These are phyloP conservation scores for Empidonax traillii DNA, from an alignment of 2,113 vertebrate species.

Conservation along the genomic window DNA sequence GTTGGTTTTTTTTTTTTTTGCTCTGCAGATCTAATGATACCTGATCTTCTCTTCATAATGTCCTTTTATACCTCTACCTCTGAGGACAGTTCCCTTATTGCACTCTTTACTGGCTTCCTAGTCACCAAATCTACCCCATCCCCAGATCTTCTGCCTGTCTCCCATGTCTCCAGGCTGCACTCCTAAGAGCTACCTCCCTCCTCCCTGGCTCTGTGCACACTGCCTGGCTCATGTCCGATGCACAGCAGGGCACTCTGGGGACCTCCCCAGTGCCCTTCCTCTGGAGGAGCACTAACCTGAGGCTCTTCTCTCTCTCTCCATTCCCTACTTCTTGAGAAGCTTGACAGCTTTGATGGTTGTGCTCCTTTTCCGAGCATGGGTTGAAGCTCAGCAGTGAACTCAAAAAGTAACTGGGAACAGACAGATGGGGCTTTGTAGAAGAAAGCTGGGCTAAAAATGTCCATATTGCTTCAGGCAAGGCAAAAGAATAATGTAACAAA, in stretches of 20 bases:
- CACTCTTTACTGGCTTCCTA: neutral
- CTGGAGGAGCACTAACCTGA: neutral
- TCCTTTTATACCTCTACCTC: neutral
- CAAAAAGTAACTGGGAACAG: neutral
- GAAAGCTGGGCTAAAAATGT: neutral
- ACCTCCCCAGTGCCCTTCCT: neutral
- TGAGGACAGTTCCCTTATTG: neutral
- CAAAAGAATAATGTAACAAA: neutral
- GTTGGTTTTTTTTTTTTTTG: fast-evolving
- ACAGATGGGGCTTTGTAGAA: neutral
- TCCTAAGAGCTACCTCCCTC: neutral
- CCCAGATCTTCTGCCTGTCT: neutral
- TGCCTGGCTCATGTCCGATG: neutral
- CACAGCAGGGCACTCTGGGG: fast-evolving
- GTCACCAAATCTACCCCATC: neutral
- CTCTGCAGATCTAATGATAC: neutral
- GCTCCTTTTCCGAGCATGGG: neutral
- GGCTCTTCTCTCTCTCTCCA: neutral
- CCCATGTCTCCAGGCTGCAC: neutral
- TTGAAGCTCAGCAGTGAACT: neutral
- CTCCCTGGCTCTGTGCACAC: fast-evolving
- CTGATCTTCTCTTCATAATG: neutral
- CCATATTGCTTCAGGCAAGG: neutral
- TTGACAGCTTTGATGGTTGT: neutral
- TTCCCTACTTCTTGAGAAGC: neutral